These are phyloP conservation scores for Caenorhabditis sp. DNA, from an alignment of 2,888 invertebrate species.

Conservation along the genomic window DNA sequence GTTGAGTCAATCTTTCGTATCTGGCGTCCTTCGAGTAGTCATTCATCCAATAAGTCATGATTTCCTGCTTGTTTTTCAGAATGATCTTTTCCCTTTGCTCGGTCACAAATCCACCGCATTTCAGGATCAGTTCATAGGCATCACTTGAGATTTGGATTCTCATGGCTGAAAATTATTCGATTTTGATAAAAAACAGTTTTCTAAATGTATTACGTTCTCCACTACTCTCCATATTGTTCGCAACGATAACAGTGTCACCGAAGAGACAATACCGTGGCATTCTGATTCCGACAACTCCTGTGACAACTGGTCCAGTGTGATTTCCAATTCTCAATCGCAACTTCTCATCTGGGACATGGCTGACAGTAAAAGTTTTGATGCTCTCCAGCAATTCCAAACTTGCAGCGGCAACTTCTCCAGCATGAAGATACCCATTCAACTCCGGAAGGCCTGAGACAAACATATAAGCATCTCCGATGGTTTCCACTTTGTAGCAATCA, in stretches of 20 bases:
- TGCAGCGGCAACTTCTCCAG: conserved; percentile 71
- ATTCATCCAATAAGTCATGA: conserved; percentile 64
- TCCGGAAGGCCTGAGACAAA: conserved; percentile 72
- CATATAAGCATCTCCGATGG: conserved; percentile 73
- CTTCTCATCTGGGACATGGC: conserved; percentile 66
- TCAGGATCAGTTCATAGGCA: conserved; percentile 61
- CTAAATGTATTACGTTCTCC: conserved; percentile 63
- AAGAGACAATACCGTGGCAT: conserved; percentile 70
- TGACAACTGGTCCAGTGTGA: conserved; percentile 67
- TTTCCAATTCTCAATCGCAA: conserved; percentile 69
- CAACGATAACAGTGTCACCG: conserved; percentile 68
- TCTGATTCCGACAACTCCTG: conserved; percentile 68
- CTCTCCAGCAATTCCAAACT: conserved; percentile 66
- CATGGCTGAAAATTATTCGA: conserved; percentile 73
- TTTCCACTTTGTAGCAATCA: conserved; percentile 73
- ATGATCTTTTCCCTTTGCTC: conserved; percentile 63
- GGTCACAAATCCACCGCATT: conserved; percentile 66
- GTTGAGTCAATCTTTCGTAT: conserved; percentile 37
- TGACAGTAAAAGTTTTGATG: conserved; percentile 65
- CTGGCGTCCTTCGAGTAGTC: conserved; percentile 53
- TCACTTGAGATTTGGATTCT: conserved; percentile 67
- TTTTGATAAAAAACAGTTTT: background rate
- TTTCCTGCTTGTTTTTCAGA: conserved; percentile 59
- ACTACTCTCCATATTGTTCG: conserved; percentile 69
- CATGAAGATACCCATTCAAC: conserved; percentile 66